A percentile compares a stretch with the other conserved stretches of the same genome.
phyloP scores from a whole-genome alignment of 2,888 invertebrate genomes.

The Synanthedon vespiformis region DNA sequence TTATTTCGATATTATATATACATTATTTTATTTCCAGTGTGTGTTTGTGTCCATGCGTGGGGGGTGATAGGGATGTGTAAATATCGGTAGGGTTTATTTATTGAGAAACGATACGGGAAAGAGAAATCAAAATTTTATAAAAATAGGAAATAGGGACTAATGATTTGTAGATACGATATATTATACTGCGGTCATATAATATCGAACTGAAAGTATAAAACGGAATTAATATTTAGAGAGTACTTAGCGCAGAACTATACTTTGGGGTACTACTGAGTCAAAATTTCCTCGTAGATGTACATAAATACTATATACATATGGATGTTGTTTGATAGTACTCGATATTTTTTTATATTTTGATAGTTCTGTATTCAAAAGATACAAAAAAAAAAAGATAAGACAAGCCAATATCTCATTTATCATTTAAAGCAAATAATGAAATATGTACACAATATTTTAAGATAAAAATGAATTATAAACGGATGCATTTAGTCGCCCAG shows the following conservation, averaged over 20 bases:
- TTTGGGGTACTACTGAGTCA: slow-evolving; percentile 53
- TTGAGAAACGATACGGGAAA: slow-evolving; percentile 40
- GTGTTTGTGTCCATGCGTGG: slow-evolving; percentile 68
- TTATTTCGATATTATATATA: slow-evolving; percentile 30
- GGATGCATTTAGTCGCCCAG: slow-evolving; percentile 66
- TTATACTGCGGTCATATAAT: slow-evolving; percentile 37
- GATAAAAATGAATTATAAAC: slow-evolving; percentile 41
- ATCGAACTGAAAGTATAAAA: slow-evolving; percentile 50
- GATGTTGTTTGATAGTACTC: slow-evolving; percentile 70
- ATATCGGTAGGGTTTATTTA: slow-evolving; percentile 65
- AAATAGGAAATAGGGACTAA: slow-evolving; percentile 19
- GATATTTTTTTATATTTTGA: slow-evolving; percentile 73
- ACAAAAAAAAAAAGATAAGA: slow-evolving; percentile 47
- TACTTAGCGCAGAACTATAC: slow-evolving; percentile 61
- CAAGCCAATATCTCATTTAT: slow-evolving; percentile 67
- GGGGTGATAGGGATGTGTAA: slow-evolving; percentile 52
- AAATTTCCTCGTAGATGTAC: slow-evolving; percentile 66
- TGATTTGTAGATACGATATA: slow-evolving; percentile 39
- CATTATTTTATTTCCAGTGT: slow-evolving; percentile 57
- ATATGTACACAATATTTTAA: slow-evolving; percentile 57
- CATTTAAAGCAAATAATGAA: slow-evolving; percentile 44
- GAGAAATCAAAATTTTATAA: slow-evolving; percentile 29
- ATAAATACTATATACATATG: slow-evolving; percentile 65
- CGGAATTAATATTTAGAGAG: slow-evolving; percentile 52
- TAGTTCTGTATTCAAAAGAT: slow-evolving; percentile 67